Conservation (phyloP, 2,113 vertebrate genomes). For the Philantomba maxwellii region DNA sequence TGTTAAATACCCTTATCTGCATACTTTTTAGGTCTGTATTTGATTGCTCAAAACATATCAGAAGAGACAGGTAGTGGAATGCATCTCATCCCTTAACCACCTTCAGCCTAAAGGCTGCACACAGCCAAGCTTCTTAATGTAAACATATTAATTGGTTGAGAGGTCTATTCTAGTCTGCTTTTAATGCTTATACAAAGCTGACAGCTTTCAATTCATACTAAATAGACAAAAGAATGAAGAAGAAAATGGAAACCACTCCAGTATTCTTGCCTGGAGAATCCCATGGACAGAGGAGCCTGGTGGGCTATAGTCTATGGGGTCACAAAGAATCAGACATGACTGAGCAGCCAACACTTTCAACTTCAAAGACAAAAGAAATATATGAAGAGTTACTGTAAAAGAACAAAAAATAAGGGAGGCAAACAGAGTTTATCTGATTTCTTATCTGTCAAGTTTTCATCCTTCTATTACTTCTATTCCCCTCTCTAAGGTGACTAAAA, state of each 20-base stretch:
- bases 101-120: not conserved
- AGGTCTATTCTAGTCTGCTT: not conserved
- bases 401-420: not conserved
- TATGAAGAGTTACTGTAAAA: not conserved
- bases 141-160: not conserved
- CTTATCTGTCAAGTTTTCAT: not conserved
- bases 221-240: not conserved
- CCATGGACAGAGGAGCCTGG: not conserved
- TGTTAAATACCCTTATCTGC: not conserved
- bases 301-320: not conserved
- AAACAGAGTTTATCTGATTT: not conserved
- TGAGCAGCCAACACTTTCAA: not conserved
- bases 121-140: fast-evolving
- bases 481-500: not conserved
- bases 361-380: not conserved
- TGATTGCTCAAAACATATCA: not conserved
- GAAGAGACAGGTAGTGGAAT: not conserved
- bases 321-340: not conserved
- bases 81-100: fast-evolving
- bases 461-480: not conserved
- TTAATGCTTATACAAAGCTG: not conserved
- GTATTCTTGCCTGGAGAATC: not conserved
- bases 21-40: not conserved
- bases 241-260: not conserved
- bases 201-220: not conserved